Evolutionary conservation across 2,113 vertebrate genomes (phyloP).

Genomic region (Spheniscus mendiculus): DNA sequence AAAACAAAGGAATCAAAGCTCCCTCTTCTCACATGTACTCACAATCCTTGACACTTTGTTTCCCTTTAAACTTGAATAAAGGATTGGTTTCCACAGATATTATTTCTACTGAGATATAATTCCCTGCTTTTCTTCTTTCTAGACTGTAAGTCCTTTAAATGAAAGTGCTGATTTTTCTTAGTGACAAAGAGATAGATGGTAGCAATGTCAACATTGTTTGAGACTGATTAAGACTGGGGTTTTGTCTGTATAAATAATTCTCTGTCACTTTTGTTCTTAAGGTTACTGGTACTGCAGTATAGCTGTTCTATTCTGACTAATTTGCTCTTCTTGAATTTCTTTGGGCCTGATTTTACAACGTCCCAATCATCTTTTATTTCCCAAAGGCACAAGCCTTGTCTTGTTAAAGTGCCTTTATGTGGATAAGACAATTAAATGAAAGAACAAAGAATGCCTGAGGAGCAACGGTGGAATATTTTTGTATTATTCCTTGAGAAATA

Average conservation of each 20-base stretch:
- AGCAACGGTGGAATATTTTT: not conserved
- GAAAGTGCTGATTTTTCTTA: conserved; percentile 24
- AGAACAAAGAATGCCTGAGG: conserved; percentile 14
- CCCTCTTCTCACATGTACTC: not conserved
- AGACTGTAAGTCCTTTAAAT: not conserved
- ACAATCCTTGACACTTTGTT: not conserved
- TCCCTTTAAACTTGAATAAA: not conserved
- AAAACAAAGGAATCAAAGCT: not conserved
- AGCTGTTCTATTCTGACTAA: not conserved
- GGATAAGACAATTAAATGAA: conserved; percentile 1
- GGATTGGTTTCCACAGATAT: not conserved
- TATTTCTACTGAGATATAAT: not conserved
- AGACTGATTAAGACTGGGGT: conserved; percentile 14
- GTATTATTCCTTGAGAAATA: not conserved
- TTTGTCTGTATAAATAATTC: conserved; percentile 63
- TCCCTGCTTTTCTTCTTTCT: not conserved
- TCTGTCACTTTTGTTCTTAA: conserved; percentile 59
- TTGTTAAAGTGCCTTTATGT: conserved; percentile 19
- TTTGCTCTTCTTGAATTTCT: not conserved
- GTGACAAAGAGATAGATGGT: conserved; percentile 23
- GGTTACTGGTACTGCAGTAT: conserved; percentile 46
- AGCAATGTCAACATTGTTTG: conserved; percentile 50
- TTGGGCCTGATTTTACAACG: not conserved
- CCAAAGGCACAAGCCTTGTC: not conserved
- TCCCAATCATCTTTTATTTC: conserved; percentile 2